Base-by-base conservation (phyloP, 2,888 invertebrate species). In the Drosophila longiperda region DNA sequence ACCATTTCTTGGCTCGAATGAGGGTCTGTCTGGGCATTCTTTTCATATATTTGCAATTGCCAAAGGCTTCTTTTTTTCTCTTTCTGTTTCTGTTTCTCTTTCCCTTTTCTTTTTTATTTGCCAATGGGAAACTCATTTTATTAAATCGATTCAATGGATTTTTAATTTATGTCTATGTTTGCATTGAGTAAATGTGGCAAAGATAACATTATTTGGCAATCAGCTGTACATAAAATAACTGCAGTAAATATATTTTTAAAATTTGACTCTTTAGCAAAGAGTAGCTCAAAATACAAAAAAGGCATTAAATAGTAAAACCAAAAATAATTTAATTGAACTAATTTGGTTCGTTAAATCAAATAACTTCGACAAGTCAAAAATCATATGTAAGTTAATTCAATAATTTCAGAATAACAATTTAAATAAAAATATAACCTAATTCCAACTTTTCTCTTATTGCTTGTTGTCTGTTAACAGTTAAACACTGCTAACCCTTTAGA, bases 1-100 rank as follows among this genome's bases (percentile, higher is more conserved):
- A 69, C 59, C 72, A 66, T 58, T 64, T 29, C 66, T 34, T 68
- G 58, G 50, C 57, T 32, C 54, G 79, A 83, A 73, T 68, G 69
- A 74, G 68, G 67, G 76, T 73, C 54, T 63, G 23, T 66, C 57
- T 58, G 20, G 48, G 33, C 29, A 64, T 60, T 67, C 49, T 69
- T 54, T 66, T 75, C 66, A 49, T 8, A 45, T 45, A 15, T 66
- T 63, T 58, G 38, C 58, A 50, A 70, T 63, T 53, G 32, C 58
- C 63, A 40, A 23, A 4, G 58, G 79, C 57, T 67, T 74, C 9
- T 48, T 58, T 66, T 50, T 58, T 66, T 50, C 45, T 79, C 57
- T 55, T 26, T 26, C 26, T 26, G 26, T 26, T 26, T 42, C 59
- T 45, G 12, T 12, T 62, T 20, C 29, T 32, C 34, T 36, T 58